Evolutionary conservation across 1,140 invertebrate genomes (phyloP).

Genomic region (Drosophila burlai): DNA sequence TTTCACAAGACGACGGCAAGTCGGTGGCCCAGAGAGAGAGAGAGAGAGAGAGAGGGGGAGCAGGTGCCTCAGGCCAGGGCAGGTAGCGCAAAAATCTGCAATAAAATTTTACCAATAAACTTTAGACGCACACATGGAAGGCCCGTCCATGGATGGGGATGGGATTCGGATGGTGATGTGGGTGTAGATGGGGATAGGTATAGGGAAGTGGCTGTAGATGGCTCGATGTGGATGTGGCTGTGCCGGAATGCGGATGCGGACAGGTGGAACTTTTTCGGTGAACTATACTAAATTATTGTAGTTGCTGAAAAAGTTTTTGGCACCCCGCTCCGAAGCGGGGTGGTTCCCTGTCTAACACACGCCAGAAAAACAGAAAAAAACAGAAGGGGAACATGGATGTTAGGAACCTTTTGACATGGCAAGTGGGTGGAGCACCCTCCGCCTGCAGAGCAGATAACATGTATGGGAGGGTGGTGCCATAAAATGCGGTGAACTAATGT

Average conservation of each 20-base stretch:
- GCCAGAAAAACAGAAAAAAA: slow-evolving; percentile 1
- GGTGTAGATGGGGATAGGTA: background rate
- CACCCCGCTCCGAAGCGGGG: slow-evolving; percentile 2
- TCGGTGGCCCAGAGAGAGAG: background rate
- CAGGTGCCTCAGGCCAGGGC: slow-evolving; percentile 8
- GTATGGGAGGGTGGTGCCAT: slow-evolving; percentile 23
- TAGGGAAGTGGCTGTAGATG: no score
- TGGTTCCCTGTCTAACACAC: slow-evolving; percentile 11
- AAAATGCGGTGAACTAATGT: slow-evolving; percentile 69
- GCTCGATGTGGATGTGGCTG: slow-evolving; percentile 6
- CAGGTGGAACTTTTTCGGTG: slow-evolving; percentile 78
- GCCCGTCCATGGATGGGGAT: slow-evolving; percentile 9
- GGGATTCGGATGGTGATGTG: slow-evolving; percentile 17
- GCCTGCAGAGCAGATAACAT: background rate
- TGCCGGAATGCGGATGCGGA: slow-evolving; percentile 50
- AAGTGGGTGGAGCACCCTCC: background rate
- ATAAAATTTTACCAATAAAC: slow-evolving; percentile 84
- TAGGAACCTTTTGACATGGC: slow-evolving; percentile 67
- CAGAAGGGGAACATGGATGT: slow-evolving; percentile 1
- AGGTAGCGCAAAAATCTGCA: slow-evolving; percentile 75
- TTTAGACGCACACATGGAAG: slow-evolving; percentile 69
- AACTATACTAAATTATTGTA: slow-evolving; percentile 84
- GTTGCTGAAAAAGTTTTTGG: slow-evolving; percentile 69
- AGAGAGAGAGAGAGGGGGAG: background rate
- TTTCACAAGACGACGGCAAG: slow-evolving; percentile 75